A percentile compares a stretch with the other conserved stretches of the same genome.
Conservation (phyloP, 2,888 invertebrate genomes). For the Chloroclysta siterata region DNA sequence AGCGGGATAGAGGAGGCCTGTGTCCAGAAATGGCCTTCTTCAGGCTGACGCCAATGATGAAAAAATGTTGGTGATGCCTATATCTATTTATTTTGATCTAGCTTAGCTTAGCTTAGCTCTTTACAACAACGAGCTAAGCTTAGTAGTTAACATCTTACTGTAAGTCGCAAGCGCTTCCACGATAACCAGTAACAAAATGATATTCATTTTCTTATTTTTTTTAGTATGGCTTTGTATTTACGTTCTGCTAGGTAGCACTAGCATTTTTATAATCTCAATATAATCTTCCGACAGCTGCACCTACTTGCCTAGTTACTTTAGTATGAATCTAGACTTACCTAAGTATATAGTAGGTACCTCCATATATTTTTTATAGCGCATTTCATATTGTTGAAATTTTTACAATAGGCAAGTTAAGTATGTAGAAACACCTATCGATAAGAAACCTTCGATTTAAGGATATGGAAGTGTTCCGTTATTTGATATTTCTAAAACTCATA, state of each 20-base stretch:
- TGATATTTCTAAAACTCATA: slow-evolving; percentile 17
- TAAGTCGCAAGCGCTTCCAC: neutral
- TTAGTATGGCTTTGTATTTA: neutral
- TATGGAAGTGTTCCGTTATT: slow-evolving; percentile 4
- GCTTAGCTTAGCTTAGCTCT: too few relatives aligned
- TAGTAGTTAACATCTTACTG: slow-evolving; percentile 6
- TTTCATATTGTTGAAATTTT: too few relatives aligned
- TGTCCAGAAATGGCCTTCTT: too few relatives aligned
- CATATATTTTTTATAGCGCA: too few relatives aligned
- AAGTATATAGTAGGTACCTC: too few relatives aligned
- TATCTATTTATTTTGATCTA: too few relatives aligned
- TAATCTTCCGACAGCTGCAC: neutral
- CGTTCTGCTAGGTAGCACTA: neutral
- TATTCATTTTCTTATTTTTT: slow-evolving; percentile 10
- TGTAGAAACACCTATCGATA: neutral
- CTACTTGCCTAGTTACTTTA: neutral
- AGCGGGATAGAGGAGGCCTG: too few relatives aligned
- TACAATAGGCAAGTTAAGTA: neutral
- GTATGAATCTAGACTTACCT: neutral
- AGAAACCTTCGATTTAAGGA: neutral
- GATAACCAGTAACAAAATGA: neutral
- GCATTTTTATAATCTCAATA: neutral
- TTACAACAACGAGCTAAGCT: too few relatives aligned
- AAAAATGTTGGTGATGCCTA: too few relatives aligned
- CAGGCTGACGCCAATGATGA: too few relatives aligned